Conservation (phyloP, 2,113 vertebrate genomes). For the Semnornis frantzii region DNA sequence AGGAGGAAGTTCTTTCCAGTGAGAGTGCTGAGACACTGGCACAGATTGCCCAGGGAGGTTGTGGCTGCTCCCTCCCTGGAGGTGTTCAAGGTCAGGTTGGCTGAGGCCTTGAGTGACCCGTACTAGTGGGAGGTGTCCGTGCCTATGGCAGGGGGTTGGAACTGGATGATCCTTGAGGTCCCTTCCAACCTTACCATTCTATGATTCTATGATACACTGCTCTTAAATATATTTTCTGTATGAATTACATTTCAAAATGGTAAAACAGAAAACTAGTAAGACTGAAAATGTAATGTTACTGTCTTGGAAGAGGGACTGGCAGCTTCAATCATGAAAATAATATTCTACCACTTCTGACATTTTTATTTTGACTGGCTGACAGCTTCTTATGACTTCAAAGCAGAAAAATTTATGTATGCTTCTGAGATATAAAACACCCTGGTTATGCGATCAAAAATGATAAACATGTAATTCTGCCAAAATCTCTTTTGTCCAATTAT, state of each 20-base stretch:
- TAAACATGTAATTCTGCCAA: background rate
- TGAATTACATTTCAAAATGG: background rate
- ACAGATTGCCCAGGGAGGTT: too few species aligned
- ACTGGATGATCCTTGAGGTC: too few species aligned
- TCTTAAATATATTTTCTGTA: background rate
- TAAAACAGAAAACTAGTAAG: background rate
- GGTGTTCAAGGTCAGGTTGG: too few species aligned
- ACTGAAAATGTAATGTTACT: background rate
- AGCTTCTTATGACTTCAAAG: conserved; percentile 48
- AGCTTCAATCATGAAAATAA: conserved; percentile 37
- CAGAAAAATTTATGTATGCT: conserved; percentile 30
- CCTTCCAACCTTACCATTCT: too few species aligned
- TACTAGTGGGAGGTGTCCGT: too few species aligned
- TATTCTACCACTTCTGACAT: conserved; percentile 47
- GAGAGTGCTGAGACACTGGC: too few species aligned
- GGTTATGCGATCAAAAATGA: conserved; percentile 6
- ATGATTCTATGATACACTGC: too few species aligned
- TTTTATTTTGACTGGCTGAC: conserved; percentile 63
- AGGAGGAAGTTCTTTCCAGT: too few species aligned
- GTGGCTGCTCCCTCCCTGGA: too few species aligned
- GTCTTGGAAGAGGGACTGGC: background rate
- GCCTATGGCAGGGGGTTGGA: too few species aligned
- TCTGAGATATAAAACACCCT: conserved; percentile 25
- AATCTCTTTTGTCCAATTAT: background rate
- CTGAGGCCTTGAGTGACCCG: too few species aligned